Percentiles rank a stretch among this genome's conserved stretches.
Conservation (phyloP, 2,113 vertebrate genomes). For the Typhlomys cinereus region DNA sequence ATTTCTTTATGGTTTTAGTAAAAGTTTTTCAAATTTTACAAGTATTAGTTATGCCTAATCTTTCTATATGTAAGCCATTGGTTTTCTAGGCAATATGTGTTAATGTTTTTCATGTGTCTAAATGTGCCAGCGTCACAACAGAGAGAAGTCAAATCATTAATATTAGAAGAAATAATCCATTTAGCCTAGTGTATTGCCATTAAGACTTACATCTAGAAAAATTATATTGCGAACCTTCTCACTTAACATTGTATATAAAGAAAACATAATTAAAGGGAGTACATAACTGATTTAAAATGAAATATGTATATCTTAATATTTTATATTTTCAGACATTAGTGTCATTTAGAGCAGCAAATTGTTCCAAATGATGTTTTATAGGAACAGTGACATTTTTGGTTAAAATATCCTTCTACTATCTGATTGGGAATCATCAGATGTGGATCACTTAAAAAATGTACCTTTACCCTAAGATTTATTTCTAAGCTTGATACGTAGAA, state of each 20-base stretch:
- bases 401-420: not conserved
- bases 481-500: not conserved
- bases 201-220: not conserved
- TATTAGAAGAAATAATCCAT: not conserved
- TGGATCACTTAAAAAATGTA: conserved; percentile 47
- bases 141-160: not conserved
- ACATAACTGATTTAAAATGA: not conserved
- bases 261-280: not conserved
- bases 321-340: not conserved
- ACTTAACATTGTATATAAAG: not conserved
- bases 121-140: not conserved
- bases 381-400: not conserved
- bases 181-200: not conserved
- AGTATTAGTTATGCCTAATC: not conserved
- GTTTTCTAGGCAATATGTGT: not conserved
- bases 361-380: not conserved
- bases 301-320: not conserved
- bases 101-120: not conserved
- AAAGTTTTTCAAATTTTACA: not conserved
- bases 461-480: conserved; percentile 56
- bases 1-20: not conserved
- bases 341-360: not conserved
- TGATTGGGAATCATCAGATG: not conserved
- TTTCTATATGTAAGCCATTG: not conserved
- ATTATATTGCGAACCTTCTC: not conserved